Base-by-base conservation (phyloP, 2,888 invertebrate genomes). In the Phalangium opilio region DNA sequence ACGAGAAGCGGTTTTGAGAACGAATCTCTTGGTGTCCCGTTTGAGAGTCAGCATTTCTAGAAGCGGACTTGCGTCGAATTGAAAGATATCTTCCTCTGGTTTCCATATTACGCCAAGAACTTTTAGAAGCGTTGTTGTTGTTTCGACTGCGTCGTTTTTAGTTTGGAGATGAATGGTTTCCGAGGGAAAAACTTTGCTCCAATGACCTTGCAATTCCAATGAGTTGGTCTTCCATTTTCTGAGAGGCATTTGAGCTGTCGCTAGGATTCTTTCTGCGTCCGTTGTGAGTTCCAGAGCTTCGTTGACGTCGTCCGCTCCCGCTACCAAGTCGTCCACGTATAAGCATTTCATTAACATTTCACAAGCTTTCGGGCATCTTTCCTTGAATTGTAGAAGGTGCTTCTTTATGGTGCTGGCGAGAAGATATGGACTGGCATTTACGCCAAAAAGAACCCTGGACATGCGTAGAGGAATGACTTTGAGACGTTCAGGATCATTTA, bases 1-100 rank as follows among this genome's bases (percentile, higher is more conserved):
- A 8, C 49, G 50, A 14, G 54, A 42, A 21, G 57, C 44, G 14
- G 43, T n/a, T 27, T 50, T 47, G 11, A 58, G 41, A 15, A 55
- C 41, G 10, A 39, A 35, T 5, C 50, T 42, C 39, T 55, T 53
- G n/a, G 55, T 51, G 10, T 18, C n/a, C n/a, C n/a, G n/a, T n/a
- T n/a, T n/a, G n/a, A n/a, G n/a, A n/a, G n/a, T n/a, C 27, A 27
- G 27, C 8, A 27, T 27, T 7, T 27, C 27, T 4, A 27, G 27
- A 8, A 34, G 32, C 11, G 32, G 14, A 11, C 17, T 19, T 12
- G 41, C 21, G 15, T 38, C 40, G n/a, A 45, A 36, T n/a, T 10
- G 36, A 12, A 44, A 11, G 4, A n/a, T 45, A 17, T 45, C 41
- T 3, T 45, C n/a, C 3, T 2, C 19, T 20, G 40, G 40, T 34